These are phyloP conservation scores for Bolinopsis microptera DNA, from an alignment of 37 sponge, comb jelly and placozoan genomes.

Conservation along the genomic window DNA sequence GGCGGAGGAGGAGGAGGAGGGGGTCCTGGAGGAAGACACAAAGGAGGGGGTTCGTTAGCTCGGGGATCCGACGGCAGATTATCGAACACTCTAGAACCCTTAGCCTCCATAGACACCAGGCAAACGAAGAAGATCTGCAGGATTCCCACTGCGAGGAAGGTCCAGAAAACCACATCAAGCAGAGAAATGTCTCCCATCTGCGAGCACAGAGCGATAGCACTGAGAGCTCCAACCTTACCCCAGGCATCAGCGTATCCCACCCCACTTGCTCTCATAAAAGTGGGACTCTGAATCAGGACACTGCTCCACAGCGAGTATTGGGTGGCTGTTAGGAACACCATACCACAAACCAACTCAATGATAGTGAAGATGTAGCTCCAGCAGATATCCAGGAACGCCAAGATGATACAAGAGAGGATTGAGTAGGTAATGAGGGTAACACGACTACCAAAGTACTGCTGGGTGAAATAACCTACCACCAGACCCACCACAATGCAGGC, in stretches of 20 bases:
- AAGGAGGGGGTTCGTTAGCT: neutral
- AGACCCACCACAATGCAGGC: neutral
- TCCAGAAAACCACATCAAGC: constrained; percentile 38
- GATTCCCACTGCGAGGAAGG: neutral
- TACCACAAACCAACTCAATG: neutral
- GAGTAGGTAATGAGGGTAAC: constrained; percentile 17
- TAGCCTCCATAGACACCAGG: constrained; percentile 33
- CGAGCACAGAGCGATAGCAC: neutral
- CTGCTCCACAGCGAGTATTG: constrained; percentile 11
- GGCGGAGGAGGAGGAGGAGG: constrained; percentile 36
- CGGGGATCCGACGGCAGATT: constrained; percentile 17
- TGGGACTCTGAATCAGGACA: neutral
- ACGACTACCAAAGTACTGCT: constrained; percentile 8
- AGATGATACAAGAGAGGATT: neutral
- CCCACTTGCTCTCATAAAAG: neutral
- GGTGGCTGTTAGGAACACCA: neutral
- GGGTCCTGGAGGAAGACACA: neutral
- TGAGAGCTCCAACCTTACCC: neutral
- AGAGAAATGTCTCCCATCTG: neutral
- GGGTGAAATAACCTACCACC: neutral
- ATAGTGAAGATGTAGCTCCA: constrained; percentile 11
- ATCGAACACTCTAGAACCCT: constrained; percentile 4
- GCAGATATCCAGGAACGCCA: constrained; percentile 2
- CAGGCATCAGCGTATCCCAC: neutral
- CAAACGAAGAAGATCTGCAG: constrained; percentile 19